Base-by-base conservation (phyloP, 2,888 invertebrate species). In the Buathra laborator region DNA sequence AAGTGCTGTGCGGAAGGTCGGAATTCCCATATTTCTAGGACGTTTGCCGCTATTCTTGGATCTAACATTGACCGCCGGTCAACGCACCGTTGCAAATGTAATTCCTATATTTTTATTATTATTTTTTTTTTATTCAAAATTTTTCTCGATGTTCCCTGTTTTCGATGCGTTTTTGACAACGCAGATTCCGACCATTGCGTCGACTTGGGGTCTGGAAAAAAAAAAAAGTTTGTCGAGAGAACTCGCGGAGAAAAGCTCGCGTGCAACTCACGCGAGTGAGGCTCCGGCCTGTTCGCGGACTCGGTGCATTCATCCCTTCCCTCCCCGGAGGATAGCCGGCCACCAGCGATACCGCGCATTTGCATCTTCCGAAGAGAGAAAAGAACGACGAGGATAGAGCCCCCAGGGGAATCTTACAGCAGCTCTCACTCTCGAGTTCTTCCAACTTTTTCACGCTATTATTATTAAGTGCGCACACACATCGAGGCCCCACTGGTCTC, bases 381-480 rank as follows among this genome's bases (percentile, higher is more conserved):
- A 48, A 29, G n/a, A 29, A 48, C 29, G 68, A 48, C 19, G 4
- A 6, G 29, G 43, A 44, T 67, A 48, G 32, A 64, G 64, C 76
- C 72, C 68, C 37, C 44, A 32, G 74, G 59, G 44, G 53, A 78
- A 77, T 74, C 72, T 64, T 62, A 14, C 44, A 66, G 68, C 68
- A 44, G 53, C 77, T 84, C 70, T 77, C 72, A 81, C 76, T 48
- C 78, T 19, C 12, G 68, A 76, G 68, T 77, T 84, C 66, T 72
- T 70, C 46, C 81, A 72, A 24, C 77, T 82, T 82, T 81, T 85
- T 74, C 81, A 75, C 71, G 90, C 90, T 92, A 90, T 91, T 90
- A 91, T 91, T 91, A 90, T 91, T 89, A 91, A 91, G 90, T 89
- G 90, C 91, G 90, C 75, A 79, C 70, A 77, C 76, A 62, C 62